Percentiles rank a stretch among this genome's conserved stretches.
These are phyloP conservation scores for Philereme transversata DNA, from an alignment of 2,888 invertebrate genomes.

Conservation along the genomic window DNA sequence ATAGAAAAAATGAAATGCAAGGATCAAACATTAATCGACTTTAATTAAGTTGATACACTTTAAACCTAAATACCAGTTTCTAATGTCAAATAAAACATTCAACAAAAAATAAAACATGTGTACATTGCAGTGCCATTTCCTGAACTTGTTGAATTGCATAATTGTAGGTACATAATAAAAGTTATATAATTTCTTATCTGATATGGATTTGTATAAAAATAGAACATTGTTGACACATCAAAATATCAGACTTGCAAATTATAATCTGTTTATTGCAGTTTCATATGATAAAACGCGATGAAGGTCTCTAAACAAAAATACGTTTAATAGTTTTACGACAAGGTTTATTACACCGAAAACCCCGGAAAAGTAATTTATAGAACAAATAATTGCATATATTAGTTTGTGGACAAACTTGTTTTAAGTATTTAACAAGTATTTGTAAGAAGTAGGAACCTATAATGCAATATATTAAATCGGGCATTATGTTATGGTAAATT, in stretches of 20 bases:
- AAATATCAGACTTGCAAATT: constrained; percentile 29
- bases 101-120: not conserved
- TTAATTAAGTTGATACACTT: not conserved
- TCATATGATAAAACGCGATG: constrained; percentile 25
- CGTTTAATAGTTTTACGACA: constrained; percentile 18
- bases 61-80: not conserved
- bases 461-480: too few species aligned
- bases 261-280: constrained; percentile 30
- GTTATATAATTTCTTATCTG: constrained; percentile 13
- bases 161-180: constrained; percentile 2
- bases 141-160: constrained; percentile 11
- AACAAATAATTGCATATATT: not conserved
- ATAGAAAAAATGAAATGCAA: not conserved
- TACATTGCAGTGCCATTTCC: not conserved
- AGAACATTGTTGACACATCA: constrained; percentile 32
- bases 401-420: too few species aligned
- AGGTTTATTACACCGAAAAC: constrained; percentile 22
- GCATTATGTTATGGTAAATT: too few species aligned
- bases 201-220: constrained; percentile 33
- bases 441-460: too few species aligned
- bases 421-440: too few species aligned
- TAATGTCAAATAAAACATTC: not conserved
- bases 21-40: not conserved
- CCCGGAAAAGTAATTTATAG: constrained; percentile 22
- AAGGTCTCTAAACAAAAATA: constrained; percentile 26